Conservation (phyloP, 2,888 invertebrate species). For the Phyto melanocephala region DNA sequence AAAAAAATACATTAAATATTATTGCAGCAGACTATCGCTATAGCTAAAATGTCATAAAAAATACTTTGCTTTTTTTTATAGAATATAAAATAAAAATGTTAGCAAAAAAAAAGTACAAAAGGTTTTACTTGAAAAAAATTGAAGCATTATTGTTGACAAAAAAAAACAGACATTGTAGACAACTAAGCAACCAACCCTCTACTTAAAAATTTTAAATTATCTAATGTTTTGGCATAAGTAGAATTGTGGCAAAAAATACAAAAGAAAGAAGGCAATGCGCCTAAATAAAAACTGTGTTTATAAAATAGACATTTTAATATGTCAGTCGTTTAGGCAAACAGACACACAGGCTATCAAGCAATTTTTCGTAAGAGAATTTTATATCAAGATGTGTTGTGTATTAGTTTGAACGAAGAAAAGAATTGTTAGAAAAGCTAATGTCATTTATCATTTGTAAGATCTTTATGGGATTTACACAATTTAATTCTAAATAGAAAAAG, state of each 20-base stretch:
- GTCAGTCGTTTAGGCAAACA: slow-evolving; percentile 36
- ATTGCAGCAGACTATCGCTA: background rate
- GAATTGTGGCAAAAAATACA: background rate
- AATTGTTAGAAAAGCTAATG: slow-evolving; percentile 45
- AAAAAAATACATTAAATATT: background rate
- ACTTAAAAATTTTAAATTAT: background rate
- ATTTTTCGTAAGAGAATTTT: background rate
- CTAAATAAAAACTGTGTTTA: slow-evolving; percentile 28
- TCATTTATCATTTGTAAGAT: slow-evolving; percentile 66
- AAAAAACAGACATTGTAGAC: background rate
- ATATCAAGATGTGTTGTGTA: background rate
- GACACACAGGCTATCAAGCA: background rate
- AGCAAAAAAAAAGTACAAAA: background rate
- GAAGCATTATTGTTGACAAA: background rate
- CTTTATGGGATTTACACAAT: slow-evolving; percentile 64
- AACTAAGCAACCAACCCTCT: background rate
- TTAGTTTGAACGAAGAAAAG: background rate
- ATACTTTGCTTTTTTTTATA: too few species aligned
- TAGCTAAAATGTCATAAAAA: slow-evolving; percentile 22
- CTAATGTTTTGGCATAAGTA: background rate
- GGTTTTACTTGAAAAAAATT: background rate
- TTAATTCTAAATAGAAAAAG: slow-evolving; percentile 38
- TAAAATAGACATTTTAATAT: slow-evolving; percentile 28
- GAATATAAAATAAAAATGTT: too few species aligned
- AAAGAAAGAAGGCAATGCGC: background rate